Evolutionary conservation across 2,888 invertebrate genomes (phyloP), one percentile per base, ranked within the genome.

Genomic region (Endomychus coccineus): DNA sequence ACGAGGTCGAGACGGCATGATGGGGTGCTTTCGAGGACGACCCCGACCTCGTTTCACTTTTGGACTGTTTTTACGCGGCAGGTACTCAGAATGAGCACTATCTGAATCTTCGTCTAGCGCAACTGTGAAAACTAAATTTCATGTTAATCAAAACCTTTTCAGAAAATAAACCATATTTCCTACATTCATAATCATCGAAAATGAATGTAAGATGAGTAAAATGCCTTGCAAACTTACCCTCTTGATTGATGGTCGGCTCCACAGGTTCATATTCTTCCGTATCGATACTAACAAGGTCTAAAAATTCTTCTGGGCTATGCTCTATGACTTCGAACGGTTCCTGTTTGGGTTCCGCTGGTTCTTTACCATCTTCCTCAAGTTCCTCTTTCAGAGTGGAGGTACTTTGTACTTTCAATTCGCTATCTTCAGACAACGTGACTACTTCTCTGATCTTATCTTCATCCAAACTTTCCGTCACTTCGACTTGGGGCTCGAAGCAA

Each of bases 61-160:
- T 27, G 28, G 36, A 3, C 37, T 14, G 21, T 42, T 41, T 44
- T 59, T 57, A 23, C 51, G 50, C 4, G 66, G 66, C 11, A 55
- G 42, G 48, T 66, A 65, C 42, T 66, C 64, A 1, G 61, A 61
- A 43, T 63, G 55, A 3, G 45, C 53, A 36, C 59, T 61, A 29
- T 63, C 61, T 2, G 45, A 45, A 32, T 49, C 52, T 11, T 42
- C 49, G 27, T 50, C 52, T 37, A 31, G n/a, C n/a, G n/a, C n/a
- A n/a, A n/a, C n/a, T n/a, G n/a, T n/a, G n/a, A n/a, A n/a, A n/a
- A n/a, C n/a, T n/a, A n/a, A n/a, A n/a, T n/a, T n/a, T n/a, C n/a
- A n/a, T n/a, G n/a, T n/a, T n/a, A n/a, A n/a, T n/a, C n/a, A n/a
- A n/a, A n/a, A n/a, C n/a, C n/a, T n/a, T n/a, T n/a, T n/a, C n/a